A percentile compares a stretch with the other conserved stretches of the same genome.
Conservation (phyloP, 2,113 vertebrate species). For the Mormyrus lacerda region DNA sequence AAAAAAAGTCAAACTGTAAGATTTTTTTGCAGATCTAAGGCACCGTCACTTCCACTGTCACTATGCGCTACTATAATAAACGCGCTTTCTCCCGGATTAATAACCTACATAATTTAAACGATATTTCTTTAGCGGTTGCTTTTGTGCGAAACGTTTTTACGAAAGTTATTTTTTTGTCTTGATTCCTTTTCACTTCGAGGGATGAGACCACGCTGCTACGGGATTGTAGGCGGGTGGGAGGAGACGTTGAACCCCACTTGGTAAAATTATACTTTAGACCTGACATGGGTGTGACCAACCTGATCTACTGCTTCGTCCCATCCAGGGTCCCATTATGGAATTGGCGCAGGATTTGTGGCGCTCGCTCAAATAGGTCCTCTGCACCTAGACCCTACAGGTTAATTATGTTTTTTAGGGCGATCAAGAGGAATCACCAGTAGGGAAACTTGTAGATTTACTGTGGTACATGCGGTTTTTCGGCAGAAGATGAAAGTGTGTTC, state of each 20-base stretch:
- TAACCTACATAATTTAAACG: neutral
- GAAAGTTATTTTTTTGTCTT: neutral
- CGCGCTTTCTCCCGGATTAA: neutral
- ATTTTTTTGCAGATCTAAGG: neutral
- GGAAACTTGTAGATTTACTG: neutral
- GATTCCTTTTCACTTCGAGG: neutral
- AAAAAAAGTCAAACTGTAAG: neutral
- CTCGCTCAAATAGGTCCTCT: neutral
- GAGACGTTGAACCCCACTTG: neutral
- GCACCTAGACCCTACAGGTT: neutral
- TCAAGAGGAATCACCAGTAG: neutral
- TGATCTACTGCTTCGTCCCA: neutral
- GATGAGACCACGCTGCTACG: neutral
- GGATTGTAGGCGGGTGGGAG: neutral
- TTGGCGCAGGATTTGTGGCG: neutral
- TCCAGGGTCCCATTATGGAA: neutral
- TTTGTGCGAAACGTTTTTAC: neutral
- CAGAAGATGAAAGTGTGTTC: neutral
- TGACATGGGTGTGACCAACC: conserved; percentile 12
- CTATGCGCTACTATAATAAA: neutral
- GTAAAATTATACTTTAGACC: neutral
- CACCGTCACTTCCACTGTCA: neutral
- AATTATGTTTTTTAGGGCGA: neutral
- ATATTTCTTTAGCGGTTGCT: neutral
- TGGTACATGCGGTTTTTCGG: neutral